Evolutionary conservation across 2,113 vertebrate genomes (phyloP), one percentile per base, ranked within the genome.

Genomic region (Lophura nycthemera): DNA sequence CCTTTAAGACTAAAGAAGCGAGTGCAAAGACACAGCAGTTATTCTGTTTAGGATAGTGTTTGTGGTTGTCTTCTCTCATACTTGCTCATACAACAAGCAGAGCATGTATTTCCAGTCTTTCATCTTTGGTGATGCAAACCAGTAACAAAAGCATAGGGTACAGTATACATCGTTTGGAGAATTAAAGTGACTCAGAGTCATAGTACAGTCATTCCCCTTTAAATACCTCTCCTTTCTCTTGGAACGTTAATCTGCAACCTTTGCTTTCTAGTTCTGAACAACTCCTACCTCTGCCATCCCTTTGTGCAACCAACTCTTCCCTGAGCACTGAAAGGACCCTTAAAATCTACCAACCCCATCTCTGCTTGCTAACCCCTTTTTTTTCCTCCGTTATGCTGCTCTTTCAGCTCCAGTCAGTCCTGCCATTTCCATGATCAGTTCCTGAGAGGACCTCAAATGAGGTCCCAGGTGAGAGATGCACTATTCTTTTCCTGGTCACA

Each of bases 361-460:
- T 91, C 83, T 81, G 65, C 76, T 91, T 86, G 79, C 83, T 88
- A 90, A 67, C 24, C 61, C 20, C 36, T 3, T 32, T 73, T 69
- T 76, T 86, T 40, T 0, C 27, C 30, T 50, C 84, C 65, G 88
- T 94, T 92, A 86, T 74, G 34, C 57, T 82, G 65, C 40, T 90
- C 56, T 93, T 86, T 89, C 66, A 75, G 63, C 65, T 81, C 85
- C 76, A 93, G 57, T 86, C 57, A 97, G 61, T 71, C 72, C 89
- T 96, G 65, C n/a, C 59, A 75, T 92, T 86, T 74, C 76, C 90
- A 73, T 52, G 85, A 90, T 83, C 94, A 75, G 63, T n/a, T 90
- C 88, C 83, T 77, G 91, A 81, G 86, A 91, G 57, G 72, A 91
- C 47, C 76, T 95, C 82, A 88, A 92, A 97, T 91, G 91, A 96